Conservation (phyloP, 2,797 vertebrate species). For the Xenops minutus region DNA sequence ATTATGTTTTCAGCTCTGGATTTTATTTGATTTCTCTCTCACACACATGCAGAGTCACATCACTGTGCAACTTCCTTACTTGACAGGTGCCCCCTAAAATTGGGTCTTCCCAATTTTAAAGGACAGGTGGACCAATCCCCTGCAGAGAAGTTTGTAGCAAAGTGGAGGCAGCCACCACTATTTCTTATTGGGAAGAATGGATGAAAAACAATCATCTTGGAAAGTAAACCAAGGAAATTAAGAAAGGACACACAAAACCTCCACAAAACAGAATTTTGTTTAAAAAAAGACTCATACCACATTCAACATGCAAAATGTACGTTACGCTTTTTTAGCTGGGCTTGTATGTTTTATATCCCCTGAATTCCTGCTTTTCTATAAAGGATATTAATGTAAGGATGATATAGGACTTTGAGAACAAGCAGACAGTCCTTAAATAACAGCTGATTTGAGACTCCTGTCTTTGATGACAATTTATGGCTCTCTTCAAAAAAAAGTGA, state of each 20-base stretch:
- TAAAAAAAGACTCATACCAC: not conserved
- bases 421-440: not conserved
- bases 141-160: not conserved
- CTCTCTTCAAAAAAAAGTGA: not conserved
- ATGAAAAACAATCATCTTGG: not conserved
- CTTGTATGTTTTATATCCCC: not conserved
- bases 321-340: not conserved
- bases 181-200: not conserved
- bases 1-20: slow-evolving; percentile 43
- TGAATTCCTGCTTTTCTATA: not conserved
- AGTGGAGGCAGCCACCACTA: not conserved
- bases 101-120: not conserved
- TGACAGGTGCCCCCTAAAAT: not conserved
- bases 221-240: not conserved
- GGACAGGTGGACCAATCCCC: not conserved
- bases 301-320: not conserved
- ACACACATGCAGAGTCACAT: not conserved
- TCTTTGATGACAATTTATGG: slow-evolving; percentile 31
- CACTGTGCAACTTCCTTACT: slow-evolving; percentile 3
- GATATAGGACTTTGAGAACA: not conserved
- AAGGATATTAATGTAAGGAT: not conserved
- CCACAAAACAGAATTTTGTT: not conserved
- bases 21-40: slow-evolving; percentile 50
- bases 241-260: not conserved
- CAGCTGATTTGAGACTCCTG: not conserved